These are phyloP conservation scores for Acanthurus lineatus DNA, from an alignment of 2,797 vertebrate genomes.

Conservation along the genomic window DNA sequence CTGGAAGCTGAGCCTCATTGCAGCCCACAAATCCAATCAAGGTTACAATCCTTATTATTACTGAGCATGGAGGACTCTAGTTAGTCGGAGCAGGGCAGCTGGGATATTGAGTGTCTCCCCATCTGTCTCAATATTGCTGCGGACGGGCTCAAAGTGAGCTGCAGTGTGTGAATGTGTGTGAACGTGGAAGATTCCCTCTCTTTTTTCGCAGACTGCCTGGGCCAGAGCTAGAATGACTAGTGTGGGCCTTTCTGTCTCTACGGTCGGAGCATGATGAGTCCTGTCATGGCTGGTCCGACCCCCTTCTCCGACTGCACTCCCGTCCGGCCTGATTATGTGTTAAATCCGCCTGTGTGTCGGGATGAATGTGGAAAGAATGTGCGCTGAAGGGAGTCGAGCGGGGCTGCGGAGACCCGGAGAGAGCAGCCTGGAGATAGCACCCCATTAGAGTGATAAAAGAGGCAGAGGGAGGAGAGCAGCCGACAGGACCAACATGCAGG, in stretches of 20 bases:
- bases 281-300: constrained; percentile 75
- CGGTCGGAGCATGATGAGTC: constrained; percentile 74
- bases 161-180: constrained; percentile 48
- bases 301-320: constrained; percentile 54
- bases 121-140: constrained; percentile 62
- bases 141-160: constrained; percentile 47
- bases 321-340: constrained; percentile 80
- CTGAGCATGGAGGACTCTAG: constrained; percentile 36
- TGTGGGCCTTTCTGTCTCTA: constrained; percentile 57
- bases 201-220: constrained; percentile 37
- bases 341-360: constrained; percentile 83
- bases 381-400: constrained; percentile 34
- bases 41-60: constrained; percentile 56
- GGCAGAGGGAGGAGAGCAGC: constrained; percentile 80
- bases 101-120: constrained; percentile 66
- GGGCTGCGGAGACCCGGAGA: constrained; percentile 73
- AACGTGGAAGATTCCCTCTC: constrained; percentile 55
- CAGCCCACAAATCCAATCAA: constrained; percentile 64
- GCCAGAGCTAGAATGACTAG: constrained; percentile 51
- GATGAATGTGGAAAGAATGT: constrained; percentile 85
- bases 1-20: constrained; percentile 38
- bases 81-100: constrained; percentile 50
- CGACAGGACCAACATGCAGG: constrained; percentile 82
- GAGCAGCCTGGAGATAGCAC: constrained; percentile 83
- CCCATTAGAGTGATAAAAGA: constrained; percentile 88